phyloP scores from a whole-genome alignment of 2,113 vertebrate genomes.

The Sterrhoptilus dennistouni region DNA sequence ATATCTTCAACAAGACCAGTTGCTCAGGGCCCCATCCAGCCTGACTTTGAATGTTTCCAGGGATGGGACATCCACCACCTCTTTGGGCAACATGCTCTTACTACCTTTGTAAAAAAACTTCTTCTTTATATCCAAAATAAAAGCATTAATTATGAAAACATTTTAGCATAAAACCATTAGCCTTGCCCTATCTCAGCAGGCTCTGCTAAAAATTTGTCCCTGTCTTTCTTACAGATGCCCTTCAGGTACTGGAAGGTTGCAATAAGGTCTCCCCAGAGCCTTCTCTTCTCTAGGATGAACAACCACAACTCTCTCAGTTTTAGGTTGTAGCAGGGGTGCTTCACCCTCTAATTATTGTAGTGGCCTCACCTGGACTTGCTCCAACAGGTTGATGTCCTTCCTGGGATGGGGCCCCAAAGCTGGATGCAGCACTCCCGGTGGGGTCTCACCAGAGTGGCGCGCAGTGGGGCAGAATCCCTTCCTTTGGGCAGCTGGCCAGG shows the following conservation, averaged over 20 bases:
- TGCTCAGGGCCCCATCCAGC: neutral
- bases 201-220: neutral
- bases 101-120: neutral
- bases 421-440: neutral
- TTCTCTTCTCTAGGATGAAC: neutral
- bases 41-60: neutral
- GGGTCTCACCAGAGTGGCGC: neutral
- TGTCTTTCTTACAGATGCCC: neutral
- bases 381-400: accelerated
- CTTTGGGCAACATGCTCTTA: neutral
- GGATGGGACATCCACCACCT: neutral
- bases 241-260: neutral
- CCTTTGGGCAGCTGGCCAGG: accelerated
- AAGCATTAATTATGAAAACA: neutral
- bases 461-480: neutral
- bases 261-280: neutral
- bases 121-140: neutral
- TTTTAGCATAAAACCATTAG: neutral
- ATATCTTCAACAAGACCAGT: neutral
- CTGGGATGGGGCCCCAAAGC: neutral
- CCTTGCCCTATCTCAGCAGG: neutral
- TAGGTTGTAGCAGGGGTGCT: neutral
- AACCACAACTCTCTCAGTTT: neutral
- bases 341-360: neutral
- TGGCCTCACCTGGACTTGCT: neutral